Evolutionary conservation across 1,140 invertebrate genomes (phyloP), one percentile per base, ranked within the genome.

Genomic region (Ptiloglossa arizonensis): DNA sequence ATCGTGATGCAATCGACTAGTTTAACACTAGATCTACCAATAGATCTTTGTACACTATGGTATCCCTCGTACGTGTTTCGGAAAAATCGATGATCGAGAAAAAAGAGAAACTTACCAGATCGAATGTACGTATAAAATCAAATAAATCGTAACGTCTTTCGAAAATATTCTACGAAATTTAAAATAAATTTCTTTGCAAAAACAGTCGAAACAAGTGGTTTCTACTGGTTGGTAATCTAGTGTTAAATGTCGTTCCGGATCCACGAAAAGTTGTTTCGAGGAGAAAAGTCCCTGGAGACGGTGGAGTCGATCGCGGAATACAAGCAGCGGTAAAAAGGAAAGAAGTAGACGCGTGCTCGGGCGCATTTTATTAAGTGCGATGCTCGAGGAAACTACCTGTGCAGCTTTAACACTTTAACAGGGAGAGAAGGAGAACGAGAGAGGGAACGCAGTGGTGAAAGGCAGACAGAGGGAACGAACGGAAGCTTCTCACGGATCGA

Each of bases 401-500:
- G 54, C 68, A 73, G 57, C 27, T 75, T 82, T 54, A 66, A 76
- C 70, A 71, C 38, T 59, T 75, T 57, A 8, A 22, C 22, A 17
- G 29, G 35, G 19, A 48, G 41, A 56, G 5, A 27, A 19, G 44
- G 32, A 59, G 6, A 19, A 6, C 27, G 44, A 17, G 1, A 13
- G 29, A 24, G 44, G n/a, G 24, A 35, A 35, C 29, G 52, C 22
- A 46, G 46, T 24, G 13, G 48, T 24, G 57, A 73, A 59, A 74
- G 57, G 32, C 17, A 48, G 32, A 59, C 15, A 54, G 6, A 22
- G 41, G 17, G 50, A 19, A 69, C 38, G 80, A 81, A 83, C 73
- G 67, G 66, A 56, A 72, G 50, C 79, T 82, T 83, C 80, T 83
- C 81, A 82, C 81, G 81, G 60, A 81, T 81, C 79, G 46, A 77